phyloP scores from a whole-genome alignment of 2,888 invertebrate species.

The Prostheceraeus crozeri region DNA sequence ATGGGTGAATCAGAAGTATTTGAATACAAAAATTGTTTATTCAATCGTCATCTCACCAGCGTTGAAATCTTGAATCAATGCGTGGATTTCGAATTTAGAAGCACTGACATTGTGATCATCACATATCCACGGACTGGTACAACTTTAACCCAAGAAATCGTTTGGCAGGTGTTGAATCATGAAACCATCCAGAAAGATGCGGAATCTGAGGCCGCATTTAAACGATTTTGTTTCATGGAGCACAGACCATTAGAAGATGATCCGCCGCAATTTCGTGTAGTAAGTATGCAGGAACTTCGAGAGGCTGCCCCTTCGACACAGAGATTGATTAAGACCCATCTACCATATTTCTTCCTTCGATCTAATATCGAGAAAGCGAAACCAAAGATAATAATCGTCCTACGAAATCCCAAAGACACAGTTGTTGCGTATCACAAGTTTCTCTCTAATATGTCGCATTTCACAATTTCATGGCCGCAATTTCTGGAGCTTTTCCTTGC shows the following conservation, averaged over 20 bases:
- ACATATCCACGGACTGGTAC: conserved; percentile 26
- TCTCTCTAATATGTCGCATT: background rate
- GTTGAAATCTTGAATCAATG: too few relatives aligned
- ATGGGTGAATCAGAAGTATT: too few relatives aligned
- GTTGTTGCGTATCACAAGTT: background rate
- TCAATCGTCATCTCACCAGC: too few relatives aligned
- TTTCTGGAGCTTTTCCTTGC: conserved; percentile 24
- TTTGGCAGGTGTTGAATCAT: conserved; percentile 19
- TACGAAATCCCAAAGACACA: conserved; percentile 30
- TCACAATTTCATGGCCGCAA: background rate
- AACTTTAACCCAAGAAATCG: conserved; percentile 20
- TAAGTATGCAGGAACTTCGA: background rate
- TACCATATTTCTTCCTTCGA: conserved; percentile 14
- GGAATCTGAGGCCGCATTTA: background rate
- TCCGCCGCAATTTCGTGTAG: too few relatives aligned
- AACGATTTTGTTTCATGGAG: conserved; percentile 25
- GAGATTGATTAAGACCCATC: conserved; percentile 18
- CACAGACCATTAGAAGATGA: too few relatives aligned
- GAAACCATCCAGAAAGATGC: background rate
- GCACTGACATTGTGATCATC: background rate
- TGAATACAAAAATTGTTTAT: too few relatives aligned
- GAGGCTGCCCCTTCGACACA: background rate
- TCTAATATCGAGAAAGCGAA: conserved; percentile 7
- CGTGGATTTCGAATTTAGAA: background rate
- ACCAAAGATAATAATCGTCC: conserved; percentile 25